A percentile compares a stretch with the other conserved stretches of the same genome.
Evolutionary conservation across 92 coral and sea anemone genomes (phyloP).

Genomic region (Plumapathes pennacea): DNA sequence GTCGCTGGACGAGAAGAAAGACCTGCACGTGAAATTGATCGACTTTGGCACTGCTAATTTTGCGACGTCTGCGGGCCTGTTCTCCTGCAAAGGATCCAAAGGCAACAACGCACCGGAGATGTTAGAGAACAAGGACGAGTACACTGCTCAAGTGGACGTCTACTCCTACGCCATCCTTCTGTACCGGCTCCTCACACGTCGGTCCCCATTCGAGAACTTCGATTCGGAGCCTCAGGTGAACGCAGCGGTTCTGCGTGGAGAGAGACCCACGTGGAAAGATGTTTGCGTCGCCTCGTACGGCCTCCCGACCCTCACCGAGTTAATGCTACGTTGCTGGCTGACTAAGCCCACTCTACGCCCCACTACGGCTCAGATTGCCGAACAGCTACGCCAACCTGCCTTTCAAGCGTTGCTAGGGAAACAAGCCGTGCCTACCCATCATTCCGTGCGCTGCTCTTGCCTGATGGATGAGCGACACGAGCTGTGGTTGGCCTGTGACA

Average conservation of each 20-base stretch:
- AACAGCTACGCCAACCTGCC: constrained; percentile 80
- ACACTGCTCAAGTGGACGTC: constrained; percentile 87
- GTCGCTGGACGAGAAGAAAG: constrained; percentile 87
- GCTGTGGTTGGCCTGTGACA: constrained; percentile 88
- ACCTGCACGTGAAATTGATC: constrained; percentile 86
- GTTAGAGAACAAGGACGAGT: constrained; percentile 78
- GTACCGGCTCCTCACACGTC: constrained; percentile 80
- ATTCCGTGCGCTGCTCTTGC: constrained; percentile 89
- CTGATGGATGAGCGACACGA: constrained; percentile 62
- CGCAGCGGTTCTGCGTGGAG: constrained; percentile 65
- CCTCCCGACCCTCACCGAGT: constrained; percentile 79
- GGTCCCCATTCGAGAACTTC: constrained; percentile 61
- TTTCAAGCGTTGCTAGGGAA: constrained; percentile 87
- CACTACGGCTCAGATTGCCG: constrained; percentile 55
- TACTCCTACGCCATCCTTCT: constrained; percentile 83
- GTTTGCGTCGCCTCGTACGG: constrained; percentile 60
- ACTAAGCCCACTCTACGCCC: constrained; percentile 80
- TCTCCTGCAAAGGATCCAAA: constrained; percentile 66
- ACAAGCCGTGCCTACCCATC: constrained; percentile 56
- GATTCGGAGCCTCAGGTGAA: constrained; percentile 59
- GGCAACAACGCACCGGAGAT: constrained; percentile 94
- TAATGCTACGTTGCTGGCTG: constrained; percentile 83
- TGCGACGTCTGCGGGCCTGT: constrained; percentile 78
- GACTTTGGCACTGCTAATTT: constrained; percentile 98
- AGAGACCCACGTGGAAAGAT: constrained; percentile 74